These are phyloP conservation scores for Diglossa brunneiventris DNA, from an alignment of 2,113 vertebrate genomes.

Conservation along the genomic window DNA sequence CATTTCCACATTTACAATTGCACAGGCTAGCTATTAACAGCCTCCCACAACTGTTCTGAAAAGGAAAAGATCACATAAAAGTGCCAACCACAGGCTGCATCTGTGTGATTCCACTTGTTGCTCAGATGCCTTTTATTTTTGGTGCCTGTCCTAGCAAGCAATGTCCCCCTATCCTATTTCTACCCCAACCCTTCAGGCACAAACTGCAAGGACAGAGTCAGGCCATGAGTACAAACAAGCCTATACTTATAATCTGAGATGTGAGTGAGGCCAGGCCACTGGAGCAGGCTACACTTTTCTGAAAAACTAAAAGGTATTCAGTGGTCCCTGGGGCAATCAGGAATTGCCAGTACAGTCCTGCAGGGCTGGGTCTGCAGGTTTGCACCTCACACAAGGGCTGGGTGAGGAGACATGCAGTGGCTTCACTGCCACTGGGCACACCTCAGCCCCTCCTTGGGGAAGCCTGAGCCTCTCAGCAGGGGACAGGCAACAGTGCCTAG, in stretches of 20 bases:
- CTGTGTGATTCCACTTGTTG: neutral
- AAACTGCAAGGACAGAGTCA: neutral
- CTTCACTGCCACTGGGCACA: neutral
- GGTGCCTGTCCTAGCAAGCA: constrained; percentile 28
- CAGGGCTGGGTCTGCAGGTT: rapidly evolving
- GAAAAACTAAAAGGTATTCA: neutral
- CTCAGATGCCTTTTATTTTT: constrained; percentile 36
- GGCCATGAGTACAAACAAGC: neutral
- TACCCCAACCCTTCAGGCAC: neutral
- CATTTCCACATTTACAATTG: neutral
- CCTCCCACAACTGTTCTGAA: neutral
- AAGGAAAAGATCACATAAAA: neutral
- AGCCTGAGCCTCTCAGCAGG: neutral
- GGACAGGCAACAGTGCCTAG: neutral
- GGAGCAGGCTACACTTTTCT: neutral
- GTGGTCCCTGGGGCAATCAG: rapidly evolving
- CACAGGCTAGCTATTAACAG: neutral
- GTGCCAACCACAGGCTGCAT: neutral
- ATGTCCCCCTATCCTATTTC: constrained; percentile 38
- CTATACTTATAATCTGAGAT: neutral
- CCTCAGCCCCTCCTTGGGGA: neutral
- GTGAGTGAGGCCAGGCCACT: neutral
- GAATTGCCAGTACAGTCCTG: neutral
- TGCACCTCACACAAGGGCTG: neutral
- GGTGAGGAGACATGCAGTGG: rapidly evolving